Conservation (phyloP, 2,888 invertebrate species). For the Cyclophora albipunctata region DNA sequence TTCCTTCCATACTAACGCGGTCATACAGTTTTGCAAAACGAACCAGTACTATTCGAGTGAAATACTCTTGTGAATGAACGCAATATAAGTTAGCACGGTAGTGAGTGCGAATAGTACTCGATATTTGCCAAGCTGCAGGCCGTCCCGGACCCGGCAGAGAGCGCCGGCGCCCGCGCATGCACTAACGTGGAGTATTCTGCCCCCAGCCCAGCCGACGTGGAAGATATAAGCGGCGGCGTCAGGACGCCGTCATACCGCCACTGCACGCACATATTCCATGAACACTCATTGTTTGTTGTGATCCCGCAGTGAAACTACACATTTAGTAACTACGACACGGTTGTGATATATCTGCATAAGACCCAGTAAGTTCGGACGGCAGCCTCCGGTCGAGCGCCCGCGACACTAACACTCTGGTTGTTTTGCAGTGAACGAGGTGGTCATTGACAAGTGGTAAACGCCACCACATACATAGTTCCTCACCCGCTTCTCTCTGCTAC, state of each 20-base stretch:
- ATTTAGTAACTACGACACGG: conserved; percentile 64
- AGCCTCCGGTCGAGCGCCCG: conserved; percentile 48
- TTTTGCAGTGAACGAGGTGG: conserved; percentile 83
- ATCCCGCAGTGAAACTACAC: conserved; percentile 74
- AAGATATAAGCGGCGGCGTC: conserved; percentile 58
- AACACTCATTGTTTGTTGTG: conserved; percentile 75
- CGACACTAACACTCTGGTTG: conserved; percentile 63
- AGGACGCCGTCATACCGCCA: conserved; percentile 54
- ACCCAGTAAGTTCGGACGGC: conserved; percentile 64
- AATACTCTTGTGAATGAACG: neutral
- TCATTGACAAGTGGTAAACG: conserved; percentile 81
- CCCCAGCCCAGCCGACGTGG: conserved; percentile 70
- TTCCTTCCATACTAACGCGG: conserved; percentile 52
- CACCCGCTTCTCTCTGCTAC: conserved; percentile 67
- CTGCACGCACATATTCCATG: conserved; percentile 72
- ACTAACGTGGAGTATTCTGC: conserved; percentile 66
- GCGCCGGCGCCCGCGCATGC: conserved; percentile 48
- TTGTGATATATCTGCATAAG: conserved; percentile 65
- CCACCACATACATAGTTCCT: conserved; percentile 67
- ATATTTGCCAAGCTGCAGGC: conserved; percentile 8
- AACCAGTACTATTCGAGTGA: too few relatives aligned
- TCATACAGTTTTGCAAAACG: conserved; percentile 52
- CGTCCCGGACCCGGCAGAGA: conserved; percentile 22
- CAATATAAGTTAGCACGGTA: too few relatives aligned
- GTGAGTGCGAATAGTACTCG: too few relatives aligned